Percentiles rank a stretch among this genome's conserved stretches.
phyloP scores from a whole-genome alignment of 2,888 invertebrate species.

The Synanthedon andrenaeformis region DNA sequence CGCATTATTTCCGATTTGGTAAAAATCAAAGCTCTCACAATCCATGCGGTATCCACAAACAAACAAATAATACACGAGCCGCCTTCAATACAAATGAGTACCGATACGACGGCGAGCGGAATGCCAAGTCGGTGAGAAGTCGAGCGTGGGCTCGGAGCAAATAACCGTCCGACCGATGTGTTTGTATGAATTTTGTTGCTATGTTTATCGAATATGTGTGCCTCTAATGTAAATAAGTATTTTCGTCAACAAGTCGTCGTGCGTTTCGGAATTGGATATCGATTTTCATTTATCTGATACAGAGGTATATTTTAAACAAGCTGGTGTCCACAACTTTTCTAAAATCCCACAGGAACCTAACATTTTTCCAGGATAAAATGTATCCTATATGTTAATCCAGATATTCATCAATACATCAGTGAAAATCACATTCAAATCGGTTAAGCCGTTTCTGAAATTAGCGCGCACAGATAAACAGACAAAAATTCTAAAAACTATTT shows the following conservation, averaged over 20 bases:
- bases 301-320: not conserved
- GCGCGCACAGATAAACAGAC: too few relatives aligned
- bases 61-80: conserved; percentile 65
- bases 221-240: conserved; percentile 36
- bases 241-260: conserved; percentile 14
- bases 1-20: conserved; percentile 65
- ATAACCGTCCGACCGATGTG: conserved; percentile 61
- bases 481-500: too few relatives aligned
- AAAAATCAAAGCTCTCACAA: conserved; percentile 64
- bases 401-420: too few relatives aligned
- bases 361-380: too few relatives aligned
- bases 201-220: conserved; percentile 63
- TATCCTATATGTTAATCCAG: too few relatives aligned
- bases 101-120: conserved; percentile 53
- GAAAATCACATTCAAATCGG: too few relatives aligned
- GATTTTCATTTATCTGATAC: not conserved
- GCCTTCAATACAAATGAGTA: conserved; percentile 66
- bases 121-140: conserved; percentile 50
- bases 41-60: conserved; percentile 62
- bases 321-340: too few relatives aligned
- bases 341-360: too few relatives aligned
- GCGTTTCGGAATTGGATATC: not conserved
- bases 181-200: conserved; percentile 61
- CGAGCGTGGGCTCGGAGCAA: conserved; percentile 58
- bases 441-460: too few relatives aligned